Evolutionary conservation across 1,140 invertebrate species (phyloP).

Genomic region (Drosophila tsacasi): DNA sequence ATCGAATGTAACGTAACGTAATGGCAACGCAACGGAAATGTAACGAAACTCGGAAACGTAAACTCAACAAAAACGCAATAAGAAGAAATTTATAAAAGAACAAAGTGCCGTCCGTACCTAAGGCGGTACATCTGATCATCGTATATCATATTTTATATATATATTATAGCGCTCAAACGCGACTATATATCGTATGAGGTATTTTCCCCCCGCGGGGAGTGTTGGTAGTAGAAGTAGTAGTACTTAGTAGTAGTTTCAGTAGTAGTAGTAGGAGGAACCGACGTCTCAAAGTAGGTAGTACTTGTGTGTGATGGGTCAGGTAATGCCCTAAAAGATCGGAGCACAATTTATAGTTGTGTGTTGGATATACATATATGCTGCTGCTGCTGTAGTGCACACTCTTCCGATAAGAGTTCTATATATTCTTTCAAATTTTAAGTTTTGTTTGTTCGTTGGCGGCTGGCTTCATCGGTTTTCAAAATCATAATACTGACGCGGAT

Average conservation of each 20-base stretch:
- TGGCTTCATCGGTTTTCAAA: slow-evolving; percentile 19
- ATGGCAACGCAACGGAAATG: slow-evolving; percentile 78
- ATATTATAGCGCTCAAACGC: slow-evolving; percentile 25
- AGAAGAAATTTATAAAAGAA: slow-evolving; percentile 79
- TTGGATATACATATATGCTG: slow-evolving; percentile 5
- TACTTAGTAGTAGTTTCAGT: slow-evolving; percentile 35
- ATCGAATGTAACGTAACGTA: slow-evolving; percentile 76
- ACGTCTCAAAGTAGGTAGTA: slow-evolving; percentile 48
- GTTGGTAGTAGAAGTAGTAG: slow-evolving; percentile 31
- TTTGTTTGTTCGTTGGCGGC: neutral
- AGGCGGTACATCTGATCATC: slow-evolving; percentile 66
- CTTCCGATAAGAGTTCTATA: slow-evolving; percentile 8
- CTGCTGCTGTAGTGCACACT: slow-evolving; percentile 1
- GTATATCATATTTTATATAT: slow-evolving; percentile 21
- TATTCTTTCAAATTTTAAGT: neutral
- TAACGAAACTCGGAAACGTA: slow-evolving; percentile 78
- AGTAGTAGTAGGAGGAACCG: slow-evolving; percentile 50
- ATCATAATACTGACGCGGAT: slow-evolving; percentile 34
- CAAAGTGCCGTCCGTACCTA: slow-evolving; percentile 77
- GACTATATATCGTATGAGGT: slow-evolving; percentile 27
- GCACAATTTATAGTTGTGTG: slow-evolving; percentile 66
- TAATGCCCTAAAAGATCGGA: slow-evolving; percentile 80
- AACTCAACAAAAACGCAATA: slow-evolving; percentile 82
- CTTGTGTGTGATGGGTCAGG: slow-evolving; percentile 59
- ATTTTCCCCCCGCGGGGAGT: slow-evolving; percentile 30